Evolutionary conservation across 1,140 invertebrate species (phyloP).

Genomic region (Bombus sibiricus): DNA sequence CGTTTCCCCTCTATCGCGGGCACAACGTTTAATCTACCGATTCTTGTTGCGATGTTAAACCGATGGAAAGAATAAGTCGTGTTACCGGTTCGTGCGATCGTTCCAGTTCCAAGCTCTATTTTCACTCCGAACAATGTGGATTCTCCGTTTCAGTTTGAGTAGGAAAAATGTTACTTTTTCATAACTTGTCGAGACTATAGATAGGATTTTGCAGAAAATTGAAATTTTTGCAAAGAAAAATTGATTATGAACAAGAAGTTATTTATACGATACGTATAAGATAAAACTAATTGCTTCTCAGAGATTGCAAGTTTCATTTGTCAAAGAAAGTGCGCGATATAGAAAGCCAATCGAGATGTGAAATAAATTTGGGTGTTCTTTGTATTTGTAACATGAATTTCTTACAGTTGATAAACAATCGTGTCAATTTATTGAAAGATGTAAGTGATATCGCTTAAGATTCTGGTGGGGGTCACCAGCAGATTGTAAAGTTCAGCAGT

Average conservation of each 20-base stretch:
- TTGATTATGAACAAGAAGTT: too few species aligned
- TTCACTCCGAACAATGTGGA: background rate
- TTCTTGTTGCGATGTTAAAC: slow-evolving; percentile 22
- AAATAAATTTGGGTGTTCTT: background rate
- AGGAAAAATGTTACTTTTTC: background rate
- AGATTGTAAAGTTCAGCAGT: background rate
- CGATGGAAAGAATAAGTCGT: background rate
- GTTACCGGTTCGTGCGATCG: slow-evolving; percentile 23
- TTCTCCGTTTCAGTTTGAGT: background rate
- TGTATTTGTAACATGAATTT: too few species aligned
- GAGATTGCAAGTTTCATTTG: too few species aligned
- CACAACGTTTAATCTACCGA: slow-evolving; percentile 32
- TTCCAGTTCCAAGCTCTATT: background rate
- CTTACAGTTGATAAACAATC: background rate
- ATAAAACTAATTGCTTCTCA: too few species aligned
- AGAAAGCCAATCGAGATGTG: background rate
- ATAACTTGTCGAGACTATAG: background rate
- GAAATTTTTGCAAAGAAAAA: too few species aligned
- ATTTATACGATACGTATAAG: too few species aligned
- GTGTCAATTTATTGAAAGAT: background rate
- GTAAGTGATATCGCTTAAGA: background rate
- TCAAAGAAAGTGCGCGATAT: background rate
- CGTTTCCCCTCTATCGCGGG: slow-evolving; percentile 36
- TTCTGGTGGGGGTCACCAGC: background rate
- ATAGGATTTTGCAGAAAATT: too few species aligned